Evolutionary conservation across 1,140 invertebrate species (phyloP).

Genomic region (Aphaenogaster rudis): DNA sequence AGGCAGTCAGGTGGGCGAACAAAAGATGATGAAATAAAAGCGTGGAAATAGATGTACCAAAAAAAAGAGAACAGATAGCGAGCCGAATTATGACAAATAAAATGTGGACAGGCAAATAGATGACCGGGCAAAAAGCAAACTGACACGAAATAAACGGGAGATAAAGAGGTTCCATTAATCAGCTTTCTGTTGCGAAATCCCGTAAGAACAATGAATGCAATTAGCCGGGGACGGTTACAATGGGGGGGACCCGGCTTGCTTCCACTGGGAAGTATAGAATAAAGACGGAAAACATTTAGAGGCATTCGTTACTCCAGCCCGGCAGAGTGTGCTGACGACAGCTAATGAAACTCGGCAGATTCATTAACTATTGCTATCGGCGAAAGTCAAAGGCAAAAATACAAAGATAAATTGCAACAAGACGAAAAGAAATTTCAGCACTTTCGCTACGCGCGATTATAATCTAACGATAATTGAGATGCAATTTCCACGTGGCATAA

Average conservation of each 20-base stretch:
- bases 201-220: conserved; percentile 59
- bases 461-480: background rate
- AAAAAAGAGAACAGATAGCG: background rate
- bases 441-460: background rate
- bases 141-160: conserved; percentile 49
- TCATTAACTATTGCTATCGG: conserved; percentile 48
- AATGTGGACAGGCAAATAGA: conserved; percentile 47
- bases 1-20: background rate
- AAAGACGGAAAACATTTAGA: conserved; percentile 62
- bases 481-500: background rate
- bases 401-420: background rate
- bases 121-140: conserved; percentile 33
- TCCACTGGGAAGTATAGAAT: conserved; percentile 31
- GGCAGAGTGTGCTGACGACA: conserved; percentile 48
- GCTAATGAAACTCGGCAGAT: conserved; percentile 51
- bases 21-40: conserved; percentile 31
- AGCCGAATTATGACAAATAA: conserved; percentile 39
- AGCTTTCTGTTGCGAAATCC: conserved; percentile 52
- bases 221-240: conserved; percentile 53
- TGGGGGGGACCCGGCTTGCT: conserved; percentile 23
- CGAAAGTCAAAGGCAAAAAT: conserved; percentile 29
- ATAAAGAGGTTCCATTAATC: conserved; percentile 55
- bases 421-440: background rate
- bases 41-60: conserved; percentile 11
- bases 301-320: conserved; percentile 10